These are phyloP conservation scores for Meleagris gallopavo DNA, from an alignment of 2,113 vertebrate genomes.

Conservation along the genomic window DNA sequence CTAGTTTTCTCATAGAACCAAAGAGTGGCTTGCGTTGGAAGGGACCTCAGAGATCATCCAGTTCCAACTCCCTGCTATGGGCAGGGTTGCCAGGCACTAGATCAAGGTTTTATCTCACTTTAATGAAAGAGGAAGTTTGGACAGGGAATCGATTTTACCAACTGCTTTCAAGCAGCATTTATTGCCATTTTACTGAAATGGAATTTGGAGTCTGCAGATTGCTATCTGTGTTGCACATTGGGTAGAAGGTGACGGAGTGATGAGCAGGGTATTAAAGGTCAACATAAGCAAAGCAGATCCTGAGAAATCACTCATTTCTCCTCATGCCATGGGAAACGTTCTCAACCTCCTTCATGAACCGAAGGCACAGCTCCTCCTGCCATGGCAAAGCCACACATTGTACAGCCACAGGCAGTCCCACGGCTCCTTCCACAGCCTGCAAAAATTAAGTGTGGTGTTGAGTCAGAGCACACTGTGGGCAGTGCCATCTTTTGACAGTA, in stretches of 20 bases:
- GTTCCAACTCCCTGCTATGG: too few species aligned
- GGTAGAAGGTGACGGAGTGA: neutral
- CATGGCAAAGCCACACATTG: neutral
- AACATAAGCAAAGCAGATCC: neutral
- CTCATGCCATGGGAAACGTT: accelerated
- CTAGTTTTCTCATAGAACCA: neutral
- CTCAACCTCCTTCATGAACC: conserved; percentile 42
- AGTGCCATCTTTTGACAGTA: accelerated
- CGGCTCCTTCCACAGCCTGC: neutral
- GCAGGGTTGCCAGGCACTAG: too few species aligned
- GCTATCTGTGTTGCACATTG: neutral
- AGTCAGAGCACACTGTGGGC: neutral
- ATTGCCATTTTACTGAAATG: neutral
- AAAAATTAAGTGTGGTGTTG: neutral
- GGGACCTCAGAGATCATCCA: too few species aligned
- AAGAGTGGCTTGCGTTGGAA: too few species aligned
- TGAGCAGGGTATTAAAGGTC: neutral
- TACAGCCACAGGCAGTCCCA: neutral
- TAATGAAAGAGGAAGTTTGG: neutral
- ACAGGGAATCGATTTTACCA: neutral
- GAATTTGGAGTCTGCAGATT: neutral
- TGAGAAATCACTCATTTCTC: neutral
- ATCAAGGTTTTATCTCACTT: neutral
- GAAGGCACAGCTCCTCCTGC: conserved; percentile 56
- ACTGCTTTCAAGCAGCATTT: neutral